Conservation (phyloP, 2,888 invertebrate species). For the Xanthia togata region DNA sequence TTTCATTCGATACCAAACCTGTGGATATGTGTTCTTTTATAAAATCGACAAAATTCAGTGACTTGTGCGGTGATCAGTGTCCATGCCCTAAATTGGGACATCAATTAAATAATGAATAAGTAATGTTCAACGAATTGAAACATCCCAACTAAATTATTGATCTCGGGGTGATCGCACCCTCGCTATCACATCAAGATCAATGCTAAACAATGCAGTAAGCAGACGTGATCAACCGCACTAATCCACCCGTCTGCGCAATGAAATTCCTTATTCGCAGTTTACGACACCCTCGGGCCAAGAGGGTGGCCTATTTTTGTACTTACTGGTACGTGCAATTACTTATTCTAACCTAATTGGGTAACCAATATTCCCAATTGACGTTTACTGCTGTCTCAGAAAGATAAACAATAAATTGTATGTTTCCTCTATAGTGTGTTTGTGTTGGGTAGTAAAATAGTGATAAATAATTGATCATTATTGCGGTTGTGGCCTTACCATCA, state of each 20-base stretch:
- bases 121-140: slow-evolving; percentile 1
- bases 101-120: slow-evolving; percentile 4
- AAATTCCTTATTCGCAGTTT: slow-evolving; percentile 40
- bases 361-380: slow-evolving; percentile 60
- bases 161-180: background rate
- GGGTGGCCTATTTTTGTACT: slow-evolving; percentile 42
- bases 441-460: slow-evolving; percentile 36
- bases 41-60: background rate
- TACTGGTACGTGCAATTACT: slow-evolving; percentile 30
- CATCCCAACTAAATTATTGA: background rate
- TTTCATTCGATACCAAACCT: background rate
- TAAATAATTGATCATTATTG: slow-evolving; percentile 37
- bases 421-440: slow-evolving; percentile 10
- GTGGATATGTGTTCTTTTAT: no score
- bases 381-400: slow-evolving; percentile 53
- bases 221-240: slow-evolving; percentile 16
- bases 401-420: slow-evolving; percentile 49
- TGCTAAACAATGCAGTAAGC: slow-evolving; percentile 35
- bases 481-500: background rate
- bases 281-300: slow-evolving; percentile 40
- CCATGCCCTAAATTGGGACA: background rate
- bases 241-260: slow-evolving; percentile 23
- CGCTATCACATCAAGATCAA: no score
- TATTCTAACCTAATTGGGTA: slow-evolving; percentile 54
- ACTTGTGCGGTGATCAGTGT: background rate